phyloP scores from a whole-genome alignment of 2,113 vertebrate species.

The Myocastor coypus region DNA sequence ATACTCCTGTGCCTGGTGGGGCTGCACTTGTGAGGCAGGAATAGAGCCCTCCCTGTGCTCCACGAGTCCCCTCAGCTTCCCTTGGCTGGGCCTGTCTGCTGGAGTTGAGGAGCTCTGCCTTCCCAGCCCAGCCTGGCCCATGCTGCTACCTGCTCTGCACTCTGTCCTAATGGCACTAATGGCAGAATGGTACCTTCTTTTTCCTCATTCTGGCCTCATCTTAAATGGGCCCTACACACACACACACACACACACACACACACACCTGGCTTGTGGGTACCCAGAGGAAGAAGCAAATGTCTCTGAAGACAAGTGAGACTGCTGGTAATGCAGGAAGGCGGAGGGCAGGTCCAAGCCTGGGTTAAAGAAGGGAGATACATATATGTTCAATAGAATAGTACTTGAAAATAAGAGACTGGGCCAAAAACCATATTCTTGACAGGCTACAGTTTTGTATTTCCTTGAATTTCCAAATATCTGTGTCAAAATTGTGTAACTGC shows the following conservation, averaged over 20 bases:
- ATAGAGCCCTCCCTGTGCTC: neutral
- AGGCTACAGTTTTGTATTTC: too few species aligned
- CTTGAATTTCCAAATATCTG: too few species aligned
- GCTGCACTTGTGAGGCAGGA: neutral
- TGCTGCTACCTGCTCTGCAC: neutral
- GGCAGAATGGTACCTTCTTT: neutral
- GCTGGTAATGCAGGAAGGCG: neutral
- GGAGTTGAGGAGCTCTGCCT: neutral
- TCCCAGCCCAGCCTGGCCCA: neutral
- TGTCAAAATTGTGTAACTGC: too few species aligned
- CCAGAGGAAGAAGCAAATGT: conserved; percentile 30
- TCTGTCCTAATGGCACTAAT: conserved; percentile 14
- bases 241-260: neutral
- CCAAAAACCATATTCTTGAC: too few species aligned
- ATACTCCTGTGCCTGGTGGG: neutral
- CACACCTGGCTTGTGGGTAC: neutral
- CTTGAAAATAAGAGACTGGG: too few species aligned
- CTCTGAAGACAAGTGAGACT: conserved; percentile 13
- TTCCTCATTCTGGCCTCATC: conserved; percentile 18
- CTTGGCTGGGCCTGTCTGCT: neutral
- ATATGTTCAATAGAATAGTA: too few species aligned
- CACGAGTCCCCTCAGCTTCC: neutral
- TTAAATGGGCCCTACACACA: neutral
- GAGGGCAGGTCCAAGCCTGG: neutral
- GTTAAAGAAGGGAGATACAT: neutral